Evolutionary conservation across 2,888 invertebrate species (phyloP), one percentile per base, ranked within the genome.

Genomic region (Conistra vaccinii): DNA sequence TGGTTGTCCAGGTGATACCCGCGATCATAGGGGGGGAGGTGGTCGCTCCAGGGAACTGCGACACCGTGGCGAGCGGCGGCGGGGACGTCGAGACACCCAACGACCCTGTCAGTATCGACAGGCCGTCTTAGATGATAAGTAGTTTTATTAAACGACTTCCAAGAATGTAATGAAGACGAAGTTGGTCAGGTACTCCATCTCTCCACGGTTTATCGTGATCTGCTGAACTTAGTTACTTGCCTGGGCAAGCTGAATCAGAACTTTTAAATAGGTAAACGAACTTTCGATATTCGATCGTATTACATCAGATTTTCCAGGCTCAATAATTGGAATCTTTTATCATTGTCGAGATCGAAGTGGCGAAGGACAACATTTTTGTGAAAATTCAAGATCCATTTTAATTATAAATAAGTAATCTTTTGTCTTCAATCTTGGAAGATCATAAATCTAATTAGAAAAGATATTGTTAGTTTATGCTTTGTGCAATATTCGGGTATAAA

Each of bases 1-100:
- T 76, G 26, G 4, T 7, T 35, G 0, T 42, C 9, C 86, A 93
- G 93, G 92, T 94, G 70, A 93, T 94, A 39, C 94, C 93, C 26
- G 85, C 91, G 0, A 90, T 94, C 71, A 89, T 94, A 69, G 94
- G 93, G 12, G 94, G 93, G 12, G 93, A 92, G 67, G 84, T 85
- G 3, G 77, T 71, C n/a, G 29, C 87, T 1, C 61, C 87, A 42
- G 55, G 80, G 39, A 79, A 51, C 63, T 55, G 74, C 73, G 81
- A 68, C 20, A n/a, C 71, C 0, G 76, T 10, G 14, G 69, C 65
- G 32, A 45, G 68, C 39, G 85, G 73, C 32, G 87, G 84, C 23
- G 87, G 85, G 3, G 92, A 92, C 14, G 80, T 65, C 26, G 84
- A 78, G 0, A 26, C 89, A 14, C 91, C 93, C 12, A 90, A 89